Percentiles rank a stretch among this genome's conserved stretches.
Evolutionary conservation across 1,140 invertebrate species (phyloP).

Genomic region (Bombus affinis): DNA sequence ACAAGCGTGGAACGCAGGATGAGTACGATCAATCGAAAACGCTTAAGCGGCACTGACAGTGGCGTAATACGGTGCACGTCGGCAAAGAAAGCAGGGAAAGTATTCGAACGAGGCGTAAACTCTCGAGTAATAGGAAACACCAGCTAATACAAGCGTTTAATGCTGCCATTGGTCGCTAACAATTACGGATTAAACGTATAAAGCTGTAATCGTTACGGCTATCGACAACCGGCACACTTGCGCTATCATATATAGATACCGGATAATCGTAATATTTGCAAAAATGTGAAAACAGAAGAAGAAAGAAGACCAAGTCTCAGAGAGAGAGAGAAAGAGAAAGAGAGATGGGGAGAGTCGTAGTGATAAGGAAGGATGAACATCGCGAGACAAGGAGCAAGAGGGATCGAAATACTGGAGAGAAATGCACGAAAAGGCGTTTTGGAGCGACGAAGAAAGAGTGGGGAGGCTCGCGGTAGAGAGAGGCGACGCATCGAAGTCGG

Average conservation of each 20-base stretch:
- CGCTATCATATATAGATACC: not conserved
- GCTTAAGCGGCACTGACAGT: slow-evolving; percentile 3
- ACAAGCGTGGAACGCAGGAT: not conserved
- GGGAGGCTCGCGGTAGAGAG: slow-evolving; percentile 43
- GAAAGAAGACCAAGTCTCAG: too few species aligned
- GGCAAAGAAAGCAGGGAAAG: slow-evolving; percentile 43
- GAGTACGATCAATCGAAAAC: slow-evolving; percentile 10
- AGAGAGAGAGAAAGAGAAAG: not conserved
- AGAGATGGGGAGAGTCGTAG: slow-evolving; percentile 1
- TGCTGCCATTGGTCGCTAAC: not conserved
- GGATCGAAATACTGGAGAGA: slow-evolving; percentile 8
- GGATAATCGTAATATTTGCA: not conserved
- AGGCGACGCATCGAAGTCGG: slow-evolving; percentile 39
- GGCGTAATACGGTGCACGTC: slow-evolving; percentile 23
- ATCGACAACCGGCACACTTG: not conserved
- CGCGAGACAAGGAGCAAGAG: slow-evolving; percentile 8
- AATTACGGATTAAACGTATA: not conserved
- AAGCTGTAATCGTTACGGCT: not conserved
- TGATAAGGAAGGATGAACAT: slow-evolving; percentile 9
- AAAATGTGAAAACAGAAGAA: not conserved
- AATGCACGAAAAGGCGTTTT: slow-evolving; percentile 6
- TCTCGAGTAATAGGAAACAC: too few species aligned
- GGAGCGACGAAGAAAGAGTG: slow-evolving; percentile 29
- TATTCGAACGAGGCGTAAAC: slow-evolving; percentile 10
- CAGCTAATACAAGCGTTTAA: not conserved